Percentiles rank a stretch among this genome's conserved stretches.
These are phyloP conservation scores for Sisor rabdophorus DNA, from an alignment of 2,113 vertebrate species.

Conservation along the genomic window DNA sequence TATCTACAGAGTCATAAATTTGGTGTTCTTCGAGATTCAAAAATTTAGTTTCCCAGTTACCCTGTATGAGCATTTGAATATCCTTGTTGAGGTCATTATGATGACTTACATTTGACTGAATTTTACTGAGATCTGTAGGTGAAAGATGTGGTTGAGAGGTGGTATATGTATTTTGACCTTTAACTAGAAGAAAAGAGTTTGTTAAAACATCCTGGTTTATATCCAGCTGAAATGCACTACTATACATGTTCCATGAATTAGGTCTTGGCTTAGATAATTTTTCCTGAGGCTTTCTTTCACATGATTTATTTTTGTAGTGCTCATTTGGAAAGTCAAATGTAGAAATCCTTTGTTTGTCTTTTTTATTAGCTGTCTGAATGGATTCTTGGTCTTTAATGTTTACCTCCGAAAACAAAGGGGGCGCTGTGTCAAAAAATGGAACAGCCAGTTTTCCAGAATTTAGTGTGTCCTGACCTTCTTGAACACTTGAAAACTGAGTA, in stretches of 20 bases:
- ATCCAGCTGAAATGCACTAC: not conserved
- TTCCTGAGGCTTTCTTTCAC: not conserved
- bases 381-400: not conserved
- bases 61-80: constrained; percentile 28
- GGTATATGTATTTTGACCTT: not conserved
- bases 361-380: not conserved
- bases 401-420: not conserved
- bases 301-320: constrained; percentile 19
- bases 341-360: constrained; percentile 46
- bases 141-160: not conserved
- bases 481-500: constrained; percentile 5
- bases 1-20: constrained; percentile 17
- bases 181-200: not conserved
- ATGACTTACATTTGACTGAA: not conserved
- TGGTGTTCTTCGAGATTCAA: constrained; percentile 4
- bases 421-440: not conserved
- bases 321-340: constrained; percentile 54
- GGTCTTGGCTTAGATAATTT: not conserved
- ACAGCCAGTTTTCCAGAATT: not conserved
- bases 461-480: not conserved
- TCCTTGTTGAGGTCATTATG: constrained; percentile 12
- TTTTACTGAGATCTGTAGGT: not conserved
- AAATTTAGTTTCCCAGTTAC: constrained; percentile 12
- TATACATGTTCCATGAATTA: not conserved
- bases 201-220: not conserved